phyloP scores from a whole-genome alignment of 2,113 vertebrate species.

The Opisthocomus hoazin region DNA sequence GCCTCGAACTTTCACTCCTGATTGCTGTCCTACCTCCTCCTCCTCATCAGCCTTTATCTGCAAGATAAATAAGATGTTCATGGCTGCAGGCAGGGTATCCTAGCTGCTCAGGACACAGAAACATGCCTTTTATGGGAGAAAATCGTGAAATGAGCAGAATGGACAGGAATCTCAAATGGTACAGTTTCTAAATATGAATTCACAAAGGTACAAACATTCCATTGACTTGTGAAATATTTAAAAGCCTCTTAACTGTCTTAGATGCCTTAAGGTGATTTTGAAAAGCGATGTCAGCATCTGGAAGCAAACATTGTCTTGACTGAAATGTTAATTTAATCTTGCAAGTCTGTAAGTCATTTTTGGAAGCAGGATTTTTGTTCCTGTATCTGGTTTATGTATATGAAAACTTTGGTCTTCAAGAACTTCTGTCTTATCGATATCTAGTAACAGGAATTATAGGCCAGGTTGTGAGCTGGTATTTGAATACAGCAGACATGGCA shows the following conservation, averaged over 20 bases:
- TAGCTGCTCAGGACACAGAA: not conserved
- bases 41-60: not conserved
- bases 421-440: not conserved
- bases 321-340: not conserved
- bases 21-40: not conserved
- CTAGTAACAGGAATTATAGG: not conserved
- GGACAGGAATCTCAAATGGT: not conserved
- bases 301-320: not conserved
- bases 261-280: not conserved
- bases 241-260: not conserved
- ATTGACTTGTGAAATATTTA: not conserved
- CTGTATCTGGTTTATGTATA: not conserved
- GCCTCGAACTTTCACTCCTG: not conserved
- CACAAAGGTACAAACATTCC: not conserved
- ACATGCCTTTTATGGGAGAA: not conserved
- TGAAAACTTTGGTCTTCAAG: not conserved
- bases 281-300: not conserved
- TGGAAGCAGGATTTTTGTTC: not conserved
- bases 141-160: not conserved
- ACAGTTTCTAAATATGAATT: fast-evolving
- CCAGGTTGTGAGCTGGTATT: not conserved
- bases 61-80: not conserved
- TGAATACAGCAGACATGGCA: not conserved
- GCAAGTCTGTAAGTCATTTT: not conserved
- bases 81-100: not conserved